These are phyloP conservation scores for Rhinoderma darwinii DNA, from an alignment of 2,113 vertebrate species.

Conservation along the genomic window DNA sequence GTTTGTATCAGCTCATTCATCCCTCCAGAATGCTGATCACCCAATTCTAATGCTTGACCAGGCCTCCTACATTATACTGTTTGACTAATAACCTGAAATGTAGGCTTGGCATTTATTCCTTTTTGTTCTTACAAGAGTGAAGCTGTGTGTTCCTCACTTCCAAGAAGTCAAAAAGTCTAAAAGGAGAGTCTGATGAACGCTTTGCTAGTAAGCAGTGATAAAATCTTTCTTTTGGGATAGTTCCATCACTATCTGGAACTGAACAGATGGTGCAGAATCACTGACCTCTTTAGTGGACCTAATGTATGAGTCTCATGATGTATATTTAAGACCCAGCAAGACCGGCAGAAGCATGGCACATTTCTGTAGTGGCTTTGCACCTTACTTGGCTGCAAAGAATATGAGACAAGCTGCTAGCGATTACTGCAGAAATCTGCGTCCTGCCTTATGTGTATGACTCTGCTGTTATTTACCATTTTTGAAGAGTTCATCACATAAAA, in stretches of 20 bases:
- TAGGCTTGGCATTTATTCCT: background rate
- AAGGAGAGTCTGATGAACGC: background rate
- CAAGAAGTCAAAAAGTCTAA: constrained; percentile 11
- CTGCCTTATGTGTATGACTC: constrained; percentile 23
- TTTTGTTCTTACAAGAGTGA: constrained; percentile 25
- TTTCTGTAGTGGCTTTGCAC: constrained; percentile 39
- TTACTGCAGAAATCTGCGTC: constrained; percentile 17
- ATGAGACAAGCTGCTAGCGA: constrained; percentile 37
- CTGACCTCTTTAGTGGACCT: constrained; percentile 23
- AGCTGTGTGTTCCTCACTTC: constrained; percentile 9
- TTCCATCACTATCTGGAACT: background rate
- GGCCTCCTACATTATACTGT: constrained; percentile 43
- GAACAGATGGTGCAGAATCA: constrained; percentile 8
- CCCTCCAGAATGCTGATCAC: constrained; percentile 38
- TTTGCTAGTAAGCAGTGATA: background rate
- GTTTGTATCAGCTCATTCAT: constrained; percentile 31
- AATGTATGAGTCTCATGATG: background rate
- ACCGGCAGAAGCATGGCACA: constrained; percentile 25
- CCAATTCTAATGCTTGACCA: constrained; percentile 53
- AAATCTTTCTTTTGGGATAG: background rate
- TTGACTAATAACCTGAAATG: constrained; percentile 48
- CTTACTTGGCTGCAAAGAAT: constrained; percentile 28
- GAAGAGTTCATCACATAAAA: background rate
- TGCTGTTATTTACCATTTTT: constrained; percentile 15
- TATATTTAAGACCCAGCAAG: background rate